These are phyloP conservation scores for Leucoraja erinaceus DNA, from an alignment of 2,113 vertebrate genomes.

Conservation along the genomic window DNA sequence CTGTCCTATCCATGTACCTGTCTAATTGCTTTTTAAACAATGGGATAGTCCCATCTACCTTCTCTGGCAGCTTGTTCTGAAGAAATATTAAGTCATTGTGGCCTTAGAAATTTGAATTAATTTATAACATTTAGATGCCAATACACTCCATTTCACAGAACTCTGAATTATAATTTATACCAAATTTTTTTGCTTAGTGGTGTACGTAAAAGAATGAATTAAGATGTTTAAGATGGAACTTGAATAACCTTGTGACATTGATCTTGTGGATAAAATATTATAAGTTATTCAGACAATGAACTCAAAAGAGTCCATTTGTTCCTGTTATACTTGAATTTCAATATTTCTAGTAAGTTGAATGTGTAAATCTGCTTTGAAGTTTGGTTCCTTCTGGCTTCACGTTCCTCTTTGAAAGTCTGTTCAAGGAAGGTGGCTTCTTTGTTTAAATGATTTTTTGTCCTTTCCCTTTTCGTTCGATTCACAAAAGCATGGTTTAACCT, in stretches of 20 bases:
- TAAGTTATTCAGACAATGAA: not conserved
- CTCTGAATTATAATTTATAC: not conserved
- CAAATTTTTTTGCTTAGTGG: not conserved
- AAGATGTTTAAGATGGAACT: not conserved
- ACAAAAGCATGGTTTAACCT: not conserved
- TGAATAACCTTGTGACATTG: not conserved
- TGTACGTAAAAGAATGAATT: not conserved
- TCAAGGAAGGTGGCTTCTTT: not conserved
- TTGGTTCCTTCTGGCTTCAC: not conserved
- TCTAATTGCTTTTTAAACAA: no score
- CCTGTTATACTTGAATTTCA: not conserved
- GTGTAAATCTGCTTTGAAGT: not conserved
- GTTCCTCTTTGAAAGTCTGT: not conserved
- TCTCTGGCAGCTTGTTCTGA: not conserved
- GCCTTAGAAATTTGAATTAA: not conserved
- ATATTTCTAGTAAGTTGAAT: not conserved
- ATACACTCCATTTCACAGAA: not conserved
- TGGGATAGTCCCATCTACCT: no score
- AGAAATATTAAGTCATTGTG: not conserved
- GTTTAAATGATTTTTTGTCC: not conserved
- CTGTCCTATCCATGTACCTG: no score
- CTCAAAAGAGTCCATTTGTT: not conserved
- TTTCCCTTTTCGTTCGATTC: not conserved
- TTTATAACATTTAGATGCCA: not conserved
- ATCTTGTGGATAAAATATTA: not conserved